Conservation (phyloP, 92 coral and sea anemone genomes). For the Zoanthus sansibaricus region DNA sequence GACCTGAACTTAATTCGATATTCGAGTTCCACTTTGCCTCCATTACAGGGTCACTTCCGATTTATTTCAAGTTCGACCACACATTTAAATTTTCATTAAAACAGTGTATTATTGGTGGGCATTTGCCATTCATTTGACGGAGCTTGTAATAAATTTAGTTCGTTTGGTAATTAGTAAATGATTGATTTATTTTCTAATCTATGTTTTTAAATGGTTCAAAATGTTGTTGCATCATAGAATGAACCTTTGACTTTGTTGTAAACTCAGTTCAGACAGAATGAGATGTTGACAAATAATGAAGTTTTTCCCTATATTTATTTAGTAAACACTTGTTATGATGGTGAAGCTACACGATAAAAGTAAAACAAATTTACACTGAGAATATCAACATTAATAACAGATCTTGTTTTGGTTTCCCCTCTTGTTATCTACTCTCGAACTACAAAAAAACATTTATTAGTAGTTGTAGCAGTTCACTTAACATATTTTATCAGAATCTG, state of each 20-base stretch:
- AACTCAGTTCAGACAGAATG: neutral
- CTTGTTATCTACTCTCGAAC: neutral
- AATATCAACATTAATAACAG: neutral
- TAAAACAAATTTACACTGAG: neutral
- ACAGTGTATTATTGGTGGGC: no score
- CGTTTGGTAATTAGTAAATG: no score
- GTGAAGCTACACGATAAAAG: neutral
- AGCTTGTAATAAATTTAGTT: no score
- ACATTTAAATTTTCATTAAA: no score
- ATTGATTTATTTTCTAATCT: no score
- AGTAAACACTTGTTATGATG: neutral
- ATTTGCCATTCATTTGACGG: no score
- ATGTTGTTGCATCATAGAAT: neutral
- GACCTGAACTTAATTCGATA: no score
- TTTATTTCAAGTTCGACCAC: no score
- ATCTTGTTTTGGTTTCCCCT: neutral
- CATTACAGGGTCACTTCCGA: no score
- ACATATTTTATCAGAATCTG: no score
- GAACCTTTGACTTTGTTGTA: neutral
- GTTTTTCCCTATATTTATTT: neutral
- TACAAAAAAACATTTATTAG: neutral
- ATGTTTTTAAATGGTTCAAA: neutral
- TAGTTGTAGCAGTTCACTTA: no score
- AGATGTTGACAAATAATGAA: neutral
- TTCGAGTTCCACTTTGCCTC: no score